Conservation (phyloP, 2,888 invertebrate species). For the Tetranychus truncatus region DNA sequence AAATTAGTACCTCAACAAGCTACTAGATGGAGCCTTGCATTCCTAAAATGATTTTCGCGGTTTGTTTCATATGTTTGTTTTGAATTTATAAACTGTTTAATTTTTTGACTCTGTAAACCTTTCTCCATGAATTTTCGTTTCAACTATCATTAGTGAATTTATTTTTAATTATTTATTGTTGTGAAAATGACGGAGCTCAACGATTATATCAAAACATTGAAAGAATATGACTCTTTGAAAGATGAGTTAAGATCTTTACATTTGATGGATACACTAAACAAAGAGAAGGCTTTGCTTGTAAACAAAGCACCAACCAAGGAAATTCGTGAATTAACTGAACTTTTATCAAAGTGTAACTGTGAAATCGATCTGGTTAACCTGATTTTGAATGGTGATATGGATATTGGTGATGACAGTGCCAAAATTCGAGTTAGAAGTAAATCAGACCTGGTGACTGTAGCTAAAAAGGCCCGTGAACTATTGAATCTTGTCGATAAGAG, state of each 20-base stretch:
- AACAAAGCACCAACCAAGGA: neutral
- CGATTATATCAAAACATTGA: neutral
- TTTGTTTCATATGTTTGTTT: too few species aligned
- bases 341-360: neutral
- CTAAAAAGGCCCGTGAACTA: neutral
- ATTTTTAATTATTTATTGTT: neutral
- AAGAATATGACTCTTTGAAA: neutral
- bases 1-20: too few species aligned
- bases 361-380: neutral
- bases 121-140: neutral
- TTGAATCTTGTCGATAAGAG: neutral
- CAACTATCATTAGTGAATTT: neutral
- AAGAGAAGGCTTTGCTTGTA: neutral
- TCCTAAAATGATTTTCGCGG: too few species aligned
- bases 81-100: too few species aligned
- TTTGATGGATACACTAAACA: neutral
- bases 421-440: neutral
- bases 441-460: neutral
- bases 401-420: neutral
- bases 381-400: neutral
- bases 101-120: too few species aligned
- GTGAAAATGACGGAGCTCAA: neutral
- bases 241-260: neutral
- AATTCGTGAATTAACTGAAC: neutral
- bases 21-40: too few species aligned